A percentile compares a stretch with the other conserved stretches of the same genome.
Conservation (phyloP, 2,113 vertebrate genomes). For the Gymnobelideus leadbeateri region DNA sequence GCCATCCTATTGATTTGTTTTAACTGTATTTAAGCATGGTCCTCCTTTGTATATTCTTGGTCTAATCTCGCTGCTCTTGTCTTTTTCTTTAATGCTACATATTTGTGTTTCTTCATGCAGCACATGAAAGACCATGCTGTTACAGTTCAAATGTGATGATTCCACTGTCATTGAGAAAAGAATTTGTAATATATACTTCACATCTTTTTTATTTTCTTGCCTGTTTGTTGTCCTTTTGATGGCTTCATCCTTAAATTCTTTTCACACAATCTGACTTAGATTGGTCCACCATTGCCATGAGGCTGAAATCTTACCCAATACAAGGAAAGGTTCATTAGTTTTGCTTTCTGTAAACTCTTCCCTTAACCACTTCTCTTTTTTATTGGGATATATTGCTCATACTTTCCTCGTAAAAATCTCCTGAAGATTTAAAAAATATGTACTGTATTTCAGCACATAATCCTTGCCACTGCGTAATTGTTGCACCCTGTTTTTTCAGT, state of each 20-base stretch:
- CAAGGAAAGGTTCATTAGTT: not conserved
- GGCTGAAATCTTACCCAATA: not conserved
- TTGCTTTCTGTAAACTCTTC: not conserved
- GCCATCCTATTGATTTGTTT: not conserved
- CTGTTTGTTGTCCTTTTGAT: not conserved
- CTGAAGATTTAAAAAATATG: not conserved
- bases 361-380: not conserved
- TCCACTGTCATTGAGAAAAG: not conserved
- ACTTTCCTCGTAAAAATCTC: not conserved
- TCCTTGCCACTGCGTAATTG: too few relatives aligned
- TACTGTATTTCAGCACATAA: too few relatives aligned
- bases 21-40: not conserved
- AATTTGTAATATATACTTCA: not conserved
- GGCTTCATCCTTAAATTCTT: not conserved
- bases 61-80: not conserved
- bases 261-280: not conserved
- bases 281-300: not conserved
- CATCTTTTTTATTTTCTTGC: not conserved
- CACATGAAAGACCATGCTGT: not conserved
- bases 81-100: not conserved
- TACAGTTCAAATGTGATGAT: not conserved
- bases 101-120: not conserved
- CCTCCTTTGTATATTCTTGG: not conserved
- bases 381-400: not conserved
- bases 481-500: too few relatives aligned